phyloP scores from a whole-genome alignment of 2,888 invertebrate species.

The Hylaea fasciaria region DNA sequence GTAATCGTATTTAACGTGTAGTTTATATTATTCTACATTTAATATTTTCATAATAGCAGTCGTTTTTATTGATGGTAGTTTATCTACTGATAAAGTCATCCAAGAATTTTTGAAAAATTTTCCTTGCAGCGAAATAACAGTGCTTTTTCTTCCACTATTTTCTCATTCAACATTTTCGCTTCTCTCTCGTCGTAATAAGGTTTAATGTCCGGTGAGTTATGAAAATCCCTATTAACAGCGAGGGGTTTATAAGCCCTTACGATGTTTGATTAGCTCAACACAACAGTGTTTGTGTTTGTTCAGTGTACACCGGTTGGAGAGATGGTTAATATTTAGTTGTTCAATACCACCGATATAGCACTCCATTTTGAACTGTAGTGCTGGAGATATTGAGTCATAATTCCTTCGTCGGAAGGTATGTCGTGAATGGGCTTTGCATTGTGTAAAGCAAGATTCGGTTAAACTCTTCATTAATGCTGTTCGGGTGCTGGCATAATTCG shows the following conservation, averaged over 20 bases:
- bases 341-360: slow-evolving; percentile 41
- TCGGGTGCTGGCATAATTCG: slow-evolving; percentile 20
- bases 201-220: slow-evolving; percentile 25
- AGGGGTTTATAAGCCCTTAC: slow-evolving; percentile 55
- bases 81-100: too few relatives aligned
- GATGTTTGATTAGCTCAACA: slow-evolving; percentile 64
- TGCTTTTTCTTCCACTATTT: too few relatives aligned
- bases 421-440: slow-evolving; percentile 18
- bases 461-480: slow-evolving; percentile 34
- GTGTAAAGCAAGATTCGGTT: slow-evolving; percentile 32
- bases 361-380: slow-evolving; percentile 33
- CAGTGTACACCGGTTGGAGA: slow-evolving; percentile 51
- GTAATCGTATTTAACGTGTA: too few relatives aligned
- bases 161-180: not conserved
- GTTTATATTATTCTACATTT: too few relatives aligned
- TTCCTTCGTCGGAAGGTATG: slow-evolving; percentile 9
- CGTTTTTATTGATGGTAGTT: too few relatives aligned
- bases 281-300: slow-evolving; percentile 59
- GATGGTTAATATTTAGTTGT: slow-evolving; percentile 53
- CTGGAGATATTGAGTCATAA: slow-evolving; percentile 13
- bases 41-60: too few relatives aligned
- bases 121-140: not conserved
- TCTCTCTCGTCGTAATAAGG: slow-evolving; percentile 10
- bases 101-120: not conserved
- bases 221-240: slow-evolving; percentile 19